phyloP scores from a whole-genome alignment of 2,797 vertebrate genomes.

The Psittacula echo region DNA sequence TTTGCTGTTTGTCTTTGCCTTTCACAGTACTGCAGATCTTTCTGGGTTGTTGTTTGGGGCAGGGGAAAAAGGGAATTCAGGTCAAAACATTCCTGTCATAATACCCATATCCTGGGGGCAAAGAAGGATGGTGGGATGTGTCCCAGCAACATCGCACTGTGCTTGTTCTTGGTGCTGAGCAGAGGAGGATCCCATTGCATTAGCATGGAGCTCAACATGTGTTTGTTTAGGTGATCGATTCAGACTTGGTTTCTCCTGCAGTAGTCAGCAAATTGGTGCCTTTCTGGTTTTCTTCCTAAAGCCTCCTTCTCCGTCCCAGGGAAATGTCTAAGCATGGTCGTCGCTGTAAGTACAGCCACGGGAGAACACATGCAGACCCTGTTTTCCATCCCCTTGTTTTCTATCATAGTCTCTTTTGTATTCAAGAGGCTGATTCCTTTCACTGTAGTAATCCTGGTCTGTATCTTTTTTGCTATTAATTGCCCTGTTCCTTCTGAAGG shows the following conservation, averaged over 20 bases:
- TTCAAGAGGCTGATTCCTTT: not conserved
- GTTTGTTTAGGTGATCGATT: not conserved
- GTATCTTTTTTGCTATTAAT: not conserved
- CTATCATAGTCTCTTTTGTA: not conserved
- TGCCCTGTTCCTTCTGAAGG: not conserved
- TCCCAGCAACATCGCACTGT: not conserved
- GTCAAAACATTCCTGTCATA: accelerated
- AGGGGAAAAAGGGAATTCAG: not conserved
- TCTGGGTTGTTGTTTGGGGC: not conserved
- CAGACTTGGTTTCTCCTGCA: not conserved
- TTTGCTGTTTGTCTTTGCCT: not conserved
- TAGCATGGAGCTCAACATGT: not conserved
- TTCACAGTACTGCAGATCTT: not conserved
- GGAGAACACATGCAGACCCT: not conserved
- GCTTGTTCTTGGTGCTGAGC: not conserved
- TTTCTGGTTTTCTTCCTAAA: not conserved
- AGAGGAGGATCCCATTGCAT: not conserved
- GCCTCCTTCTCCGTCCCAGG: not conserved
- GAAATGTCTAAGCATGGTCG: not conserved
- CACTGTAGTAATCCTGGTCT: not conserved
- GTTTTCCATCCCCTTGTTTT: not conserved
- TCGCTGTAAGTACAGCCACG: not conserved
- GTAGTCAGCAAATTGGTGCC: not conserved
- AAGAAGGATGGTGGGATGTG: not conserved
- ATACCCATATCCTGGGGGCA: not conserved